Evolutionary conservation across 1,140 invertebrate species (phyloP).

Genomic region (Caerostris darwini): DNA sequence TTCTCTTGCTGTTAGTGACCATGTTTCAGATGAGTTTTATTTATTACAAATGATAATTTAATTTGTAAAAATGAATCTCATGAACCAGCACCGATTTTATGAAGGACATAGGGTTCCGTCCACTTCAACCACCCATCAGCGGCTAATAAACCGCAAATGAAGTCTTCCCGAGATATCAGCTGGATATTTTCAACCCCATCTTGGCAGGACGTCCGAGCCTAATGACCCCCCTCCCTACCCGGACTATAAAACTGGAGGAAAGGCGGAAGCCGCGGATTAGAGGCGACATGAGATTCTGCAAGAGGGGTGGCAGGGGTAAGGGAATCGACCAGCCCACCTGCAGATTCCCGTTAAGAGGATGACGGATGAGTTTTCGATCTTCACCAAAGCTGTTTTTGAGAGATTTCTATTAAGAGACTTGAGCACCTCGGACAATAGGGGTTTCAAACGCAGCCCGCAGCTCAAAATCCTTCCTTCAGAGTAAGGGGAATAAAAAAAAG

Average conservation of each 20-base stretch:
- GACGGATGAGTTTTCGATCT: slow-evolving; percentile 64
- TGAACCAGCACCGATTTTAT: too few relatives aligned
- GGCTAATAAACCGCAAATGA: slow-evolving; percentile 7
- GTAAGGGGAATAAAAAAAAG: background rate
- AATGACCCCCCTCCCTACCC: slow-evolving; percentile 18
- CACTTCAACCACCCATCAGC: background rate
- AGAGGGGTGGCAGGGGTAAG: background rate
- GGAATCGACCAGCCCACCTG: slow-evolving; percentile 12
- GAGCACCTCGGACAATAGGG: slow-evolving; percentile 44
- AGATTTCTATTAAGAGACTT: slow-evolving; percentile 63
- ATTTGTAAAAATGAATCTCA: too few relatives aligned
- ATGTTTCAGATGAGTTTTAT: too few relatives aligned
- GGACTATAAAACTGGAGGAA: background rate
- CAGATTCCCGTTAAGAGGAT: slow-evolving; percentile 21
- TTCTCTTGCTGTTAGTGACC: too few relatives aligned
- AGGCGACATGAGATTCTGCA: background rate
- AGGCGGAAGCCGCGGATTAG: slow-evolving; percentile 16
- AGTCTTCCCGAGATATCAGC: background rate
- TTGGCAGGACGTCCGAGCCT: slow-evolving; percentile 16
- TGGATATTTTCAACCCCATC: background rate
- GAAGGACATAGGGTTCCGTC: background rate
- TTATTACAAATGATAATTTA: too few relatives aligned
- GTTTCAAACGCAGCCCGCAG: slow-evolving; percentile 33
- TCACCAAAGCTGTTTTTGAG: slow-evolving; percentile 60
- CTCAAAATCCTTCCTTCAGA: background rate